A percentile compares a stretch with the other conserved stretches of the same genome.
phyloP scores from a whole-genome alignment of 1,140 invertebrate species.

The Drosophila murphyi region DNA sequence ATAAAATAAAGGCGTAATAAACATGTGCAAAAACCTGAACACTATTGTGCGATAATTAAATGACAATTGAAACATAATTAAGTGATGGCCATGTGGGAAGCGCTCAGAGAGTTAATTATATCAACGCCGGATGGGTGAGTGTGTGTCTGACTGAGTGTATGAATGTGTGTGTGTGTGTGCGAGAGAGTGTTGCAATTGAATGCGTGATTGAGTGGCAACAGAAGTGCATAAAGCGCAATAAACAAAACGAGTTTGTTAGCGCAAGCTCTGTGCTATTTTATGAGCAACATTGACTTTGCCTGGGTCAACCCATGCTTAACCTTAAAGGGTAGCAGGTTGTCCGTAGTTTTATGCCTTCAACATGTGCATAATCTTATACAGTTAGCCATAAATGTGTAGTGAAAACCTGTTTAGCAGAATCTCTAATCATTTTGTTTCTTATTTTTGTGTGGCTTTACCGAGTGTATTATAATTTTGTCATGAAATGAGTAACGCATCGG shows the following conservation, averaged over 20 bases:
- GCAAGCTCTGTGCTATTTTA: conserved; percentile 14
- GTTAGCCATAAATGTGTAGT: neutral
- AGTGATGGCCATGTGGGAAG: conserved; percentile 41
- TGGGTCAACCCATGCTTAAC: neutral
- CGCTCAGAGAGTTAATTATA: conserved; percentile 47
- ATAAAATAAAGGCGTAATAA: conserved; percentile 5
- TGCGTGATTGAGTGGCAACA: conserved; percentile 23
- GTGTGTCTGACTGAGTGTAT: conserved; percentile 1
- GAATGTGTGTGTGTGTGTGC: conserved; percentile 23
- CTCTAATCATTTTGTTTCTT: neutral
- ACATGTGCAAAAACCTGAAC: conserved; percentile 7
- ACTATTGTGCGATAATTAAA: conserved; percentile 36
- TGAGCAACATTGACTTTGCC: conserved; percentile 15
- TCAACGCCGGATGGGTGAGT: conserved; percentile 45
- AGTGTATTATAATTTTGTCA: neutral
- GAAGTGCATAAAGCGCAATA: conserved; percentile 24
- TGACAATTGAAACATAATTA: conserved; percentile 58
- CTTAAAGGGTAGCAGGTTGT: neutral
- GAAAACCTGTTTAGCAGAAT: neutral
- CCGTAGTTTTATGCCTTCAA: neutral
- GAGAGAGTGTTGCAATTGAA: conserved; percentile 51
- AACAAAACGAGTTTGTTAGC: conserved; percentile 32
- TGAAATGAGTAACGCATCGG: too few species aligned
- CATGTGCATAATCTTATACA: neutral
- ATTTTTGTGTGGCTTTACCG: too few species aligned